Evolutionary conservation across 37 sponge, comb jelly and placozoan genomes (phyloP).

Genomic region (Beroe ovata): DNA sequence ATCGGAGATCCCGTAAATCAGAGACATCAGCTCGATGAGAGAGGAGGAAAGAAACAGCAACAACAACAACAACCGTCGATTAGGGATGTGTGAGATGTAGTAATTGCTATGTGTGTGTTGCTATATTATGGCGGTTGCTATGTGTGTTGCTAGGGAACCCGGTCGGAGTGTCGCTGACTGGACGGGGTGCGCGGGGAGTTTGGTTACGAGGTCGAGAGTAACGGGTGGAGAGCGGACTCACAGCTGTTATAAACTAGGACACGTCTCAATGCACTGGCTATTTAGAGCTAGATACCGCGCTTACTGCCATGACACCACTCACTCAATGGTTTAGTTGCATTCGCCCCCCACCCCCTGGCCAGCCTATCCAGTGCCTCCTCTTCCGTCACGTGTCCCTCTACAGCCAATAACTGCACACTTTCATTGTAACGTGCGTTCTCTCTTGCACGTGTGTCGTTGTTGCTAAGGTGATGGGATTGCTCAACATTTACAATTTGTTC

Average conservation of each 20-base stretch:
- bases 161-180: too few relatives aligned
- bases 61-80: too few relatives aligned
- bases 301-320: slow-evolving; percentile 60
- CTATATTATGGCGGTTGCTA: background rate
- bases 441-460: too few relatives aligned
- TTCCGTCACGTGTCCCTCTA: background rate
- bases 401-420: background rate
- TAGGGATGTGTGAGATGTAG: too few relatives aligned
- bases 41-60: too few relatives aligned
- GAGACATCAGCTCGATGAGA: too few relatives aligned
- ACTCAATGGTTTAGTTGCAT: slow-evolving; percentile 52
- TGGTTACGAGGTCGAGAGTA: background rate
- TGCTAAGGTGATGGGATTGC: too few relatives aligned
- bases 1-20: slow-evolving; percentile 58
- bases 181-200: too few relatives aligned
- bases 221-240: background rate
- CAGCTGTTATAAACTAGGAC: background rate
- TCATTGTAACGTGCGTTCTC: background rate
- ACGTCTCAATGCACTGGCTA: background rate
- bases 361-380: background rate
- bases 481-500: too few relatives aligned
- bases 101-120: too few relatives aligned
- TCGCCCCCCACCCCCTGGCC: background rate
- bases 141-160: background rate
- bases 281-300: background rate